Conservation (phyloP, 2,888 invertebrate genomes). For the Pristionchus fissidentatus region DNA sequence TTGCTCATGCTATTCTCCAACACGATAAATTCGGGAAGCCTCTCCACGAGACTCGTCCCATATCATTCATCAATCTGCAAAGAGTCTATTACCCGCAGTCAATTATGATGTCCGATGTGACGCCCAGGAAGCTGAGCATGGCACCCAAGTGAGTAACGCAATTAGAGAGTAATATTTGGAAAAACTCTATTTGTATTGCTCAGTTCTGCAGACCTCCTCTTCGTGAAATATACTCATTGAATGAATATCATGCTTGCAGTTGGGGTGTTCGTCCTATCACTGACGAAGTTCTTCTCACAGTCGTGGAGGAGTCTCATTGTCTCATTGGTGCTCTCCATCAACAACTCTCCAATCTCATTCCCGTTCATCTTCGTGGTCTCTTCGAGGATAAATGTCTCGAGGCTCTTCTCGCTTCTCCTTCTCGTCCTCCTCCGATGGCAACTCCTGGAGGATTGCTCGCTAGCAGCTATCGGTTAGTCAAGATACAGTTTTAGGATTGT, state of each 20-base stretch:
- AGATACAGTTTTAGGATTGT: too few species aligned
- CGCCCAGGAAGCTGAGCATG: conserved; percentile 83
- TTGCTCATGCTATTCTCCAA: conserved; percentile 91
- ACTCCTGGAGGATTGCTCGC: conserved; percentile 38
- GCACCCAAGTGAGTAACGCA: conserved; percentile 65
- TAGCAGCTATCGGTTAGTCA: neutral
- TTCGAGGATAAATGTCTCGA: conserved; percentile 70
- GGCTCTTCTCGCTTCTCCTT: conserved; percentile 67
- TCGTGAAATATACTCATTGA: too few species aligned
- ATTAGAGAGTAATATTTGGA: too few species aligned
- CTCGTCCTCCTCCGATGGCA: conserved; percentile 65
- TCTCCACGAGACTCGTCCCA: conserved; percentile 93
- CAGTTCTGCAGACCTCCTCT: too few species aligned
- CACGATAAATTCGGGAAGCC: conserved; percentile 91
- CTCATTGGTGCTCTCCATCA: conserved; percentile 71
- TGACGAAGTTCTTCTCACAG: conserved; percentile 69
- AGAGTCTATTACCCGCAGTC: conserved; percentile 79
- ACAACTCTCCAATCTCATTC: conserved; percentile 69
- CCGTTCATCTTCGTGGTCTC: conserved; percentile 66
- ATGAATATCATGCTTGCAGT: conserved; percentile 55
- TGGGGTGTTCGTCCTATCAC: conserved; percentile 73
- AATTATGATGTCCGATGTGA: conserved; percentile 89
- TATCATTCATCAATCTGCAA: conserved; percentile 88
- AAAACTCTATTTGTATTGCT: too few species aligned
- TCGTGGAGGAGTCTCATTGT: conserved; percentile 72